Base-by-base conservation (phyloP, 2,888 invertebrate species). In the Ichneumoninae sp. region DNA sequence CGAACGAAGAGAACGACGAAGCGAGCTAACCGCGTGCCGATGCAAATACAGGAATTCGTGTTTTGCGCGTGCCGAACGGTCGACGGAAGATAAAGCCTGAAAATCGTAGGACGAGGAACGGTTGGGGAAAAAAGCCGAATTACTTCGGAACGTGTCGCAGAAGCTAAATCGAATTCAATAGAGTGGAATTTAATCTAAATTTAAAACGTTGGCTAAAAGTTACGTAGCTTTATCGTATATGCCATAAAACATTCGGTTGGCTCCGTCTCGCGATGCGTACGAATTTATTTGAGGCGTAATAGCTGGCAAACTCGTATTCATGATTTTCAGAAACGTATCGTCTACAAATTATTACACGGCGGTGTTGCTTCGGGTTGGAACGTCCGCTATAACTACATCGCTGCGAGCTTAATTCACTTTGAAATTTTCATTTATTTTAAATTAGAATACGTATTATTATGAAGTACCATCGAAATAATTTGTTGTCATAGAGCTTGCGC, bases 131-230 rank as follows among this genome's bases (percentile, higher is more conserved):
- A 72, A 82, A 69, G 54, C 69, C 69, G 62, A 79, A 78, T 83
- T 83, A 79, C 83, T 79, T 75, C 19, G 70, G 81, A 54, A 80
- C 82, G 82, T 79, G 81, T 80, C 75, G 52, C 66, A 71, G 80
- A 80, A 83, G 47, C 57, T 74, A 79, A 86, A 87, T 87, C 80
- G 82, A 86, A 84, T 86, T 70, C 71, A 78, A 77, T 82, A 75
- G 72, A 76, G 68, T 75, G 79, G 65, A 86, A 83, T 83, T 82
- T 84, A 86, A 84, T 82, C 82, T 78, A 52, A 72, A 84, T 75
- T 84, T 71, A 76, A 82, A 77, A 80, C 68, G 80, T 66, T 69
- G 60, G 68, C 62, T 72, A 74, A 82, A 79, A 78, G 68, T 69
- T 82, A 60, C 44, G 44, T 22, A 54, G 30, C 69, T 44, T 19